Base-by-base conservation (phyloP, 2,797 vertebrate genomes). In the Triplophysa bombifrons region DNA sequence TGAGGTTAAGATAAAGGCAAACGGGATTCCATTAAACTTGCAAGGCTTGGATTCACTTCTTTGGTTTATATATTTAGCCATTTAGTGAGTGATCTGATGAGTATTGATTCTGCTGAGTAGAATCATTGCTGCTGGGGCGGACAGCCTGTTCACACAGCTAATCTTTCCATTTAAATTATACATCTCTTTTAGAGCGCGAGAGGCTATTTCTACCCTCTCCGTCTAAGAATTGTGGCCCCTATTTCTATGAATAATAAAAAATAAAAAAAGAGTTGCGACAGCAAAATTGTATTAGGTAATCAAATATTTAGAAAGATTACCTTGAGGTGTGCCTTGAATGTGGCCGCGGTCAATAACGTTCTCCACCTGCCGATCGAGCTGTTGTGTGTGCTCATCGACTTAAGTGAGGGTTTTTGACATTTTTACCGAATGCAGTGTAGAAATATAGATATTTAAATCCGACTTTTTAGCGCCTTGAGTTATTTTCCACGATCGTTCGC, bases 141-240 rank as follows among this genome's bases (percentile, higher is more conserved):
- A 72, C 30, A 8, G 68, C 44, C 48, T 84, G 66, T 78, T 80
- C 58, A 67, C 78, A 80, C 61, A 73, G 69, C 78, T 80, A 80
- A 80, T 73, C 70, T 80, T 80, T 73, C 78, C 78, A 80, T 80
- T 80, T 73, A 73, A 80, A 80, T 80, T 73, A 80, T 72, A 80
- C 72, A 70, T 81, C 60, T 81, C 56, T 70, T 69, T 76, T 70
- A 63, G 66, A 69, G 9, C 16, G 13, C 69, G 51, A 8, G 58
- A 75, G 72, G 44, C 27, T 65, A 25, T 60, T 53, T 53, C 30
- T 11, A 25, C 16, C 22, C 46, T 20, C 60, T 48, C n/a, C 50
- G 10, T 46, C 69, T 51, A 34, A 9, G 3, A 81, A 51, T 65
- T 48, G 38, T 74, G 48, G 56, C 56, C 56, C 74, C 17, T 44